phyloP scores from a whole-genome alignment of 2,888 invertebrate genomes.

The Salticus scenicus region DNA sequence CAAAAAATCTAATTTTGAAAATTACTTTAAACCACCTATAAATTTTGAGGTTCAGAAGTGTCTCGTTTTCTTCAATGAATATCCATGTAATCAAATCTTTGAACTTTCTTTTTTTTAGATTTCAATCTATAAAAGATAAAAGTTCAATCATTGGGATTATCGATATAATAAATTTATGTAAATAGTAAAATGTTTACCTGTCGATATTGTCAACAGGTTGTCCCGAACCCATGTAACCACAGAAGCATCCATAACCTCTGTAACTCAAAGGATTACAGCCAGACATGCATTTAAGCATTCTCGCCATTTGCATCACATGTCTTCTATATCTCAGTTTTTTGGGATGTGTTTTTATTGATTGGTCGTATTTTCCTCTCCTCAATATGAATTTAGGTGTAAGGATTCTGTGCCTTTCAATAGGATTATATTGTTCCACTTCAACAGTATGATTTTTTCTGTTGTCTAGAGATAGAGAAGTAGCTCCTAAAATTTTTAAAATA shows the following conservation, averaged over 20 bases:
- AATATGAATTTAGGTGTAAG: not conserved
- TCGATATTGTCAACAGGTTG: slow-evolving; percentile 87
- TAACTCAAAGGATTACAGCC: slow-evolving; percentile 86
- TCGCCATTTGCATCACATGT: slow-evolving; percentile 86
- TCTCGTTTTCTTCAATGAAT: too few species aligned
- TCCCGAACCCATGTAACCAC: slow-evolving; percentile 89
- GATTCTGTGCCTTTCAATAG: not conserved
- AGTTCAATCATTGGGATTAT: too few species aligned
- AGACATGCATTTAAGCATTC: slow-evolving; percentile 89
- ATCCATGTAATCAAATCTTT: too few species aligned
- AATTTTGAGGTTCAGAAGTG: too few species aligned
- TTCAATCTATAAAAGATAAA: too few species aligned
- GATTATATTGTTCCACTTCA: not conserved
- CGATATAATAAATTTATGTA: too few species aligned
- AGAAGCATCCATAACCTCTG: slow-evolving; percentile 93
- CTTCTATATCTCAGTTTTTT: slow-evolving; percentile 75
- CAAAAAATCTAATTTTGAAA: too few species aligned
- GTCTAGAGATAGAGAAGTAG: not conserved
- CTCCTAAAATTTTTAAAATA: not conserved
- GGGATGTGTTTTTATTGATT: not conserved
- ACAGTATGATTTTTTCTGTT: not conserved
- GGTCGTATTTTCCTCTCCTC: not conserved
- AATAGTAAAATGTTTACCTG: slow-evolving; percentile 78
- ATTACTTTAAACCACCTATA: too few species aligned
- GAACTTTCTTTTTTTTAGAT: too few species aligned